Percentiles rank a stretch among this genome's conserved stretches.
Conservation (phyloP, 2,113 vertebrate species). For the Isichthys henryi region DNA sequence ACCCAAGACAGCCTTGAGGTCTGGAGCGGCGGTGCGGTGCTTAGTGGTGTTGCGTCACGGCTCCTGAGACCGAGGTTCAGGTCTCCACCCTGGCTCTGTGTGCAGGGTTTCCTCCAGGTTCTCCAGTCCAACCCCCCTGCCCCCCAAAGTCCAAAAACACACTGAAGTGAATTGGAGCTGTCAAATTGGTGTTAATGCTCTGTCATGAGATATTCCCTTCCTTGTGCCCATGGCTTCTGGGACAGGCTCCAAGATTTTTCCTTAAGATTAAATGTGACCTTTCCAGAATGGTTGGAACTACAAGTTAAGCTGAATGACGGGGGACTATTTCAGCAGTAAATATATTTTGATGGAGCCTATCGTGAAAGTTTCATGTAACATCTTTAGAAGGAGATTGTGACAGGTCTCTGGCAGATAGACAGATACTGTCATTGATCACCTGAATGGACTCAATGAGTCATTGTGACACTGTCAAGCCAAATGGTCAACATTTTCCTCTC, state of each 20-base stretch:
- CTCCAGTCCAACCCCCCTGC: background rate
- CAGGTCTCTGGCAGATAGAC: background rate
- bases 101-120: background rate
- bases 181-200: background rate
- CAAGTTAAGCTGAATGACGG: background rate
- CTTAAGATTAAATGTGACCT: background rate
- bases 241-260: background rate
- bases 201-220: background rate
- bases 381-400: background rate
- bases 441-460: background rate
- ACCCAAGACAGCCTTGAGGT: background rate
- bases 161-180: background rate
- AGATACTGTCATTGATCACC: background rate
- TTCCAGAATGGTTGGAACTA: background rate
- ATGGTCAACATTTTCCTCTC: background rate
- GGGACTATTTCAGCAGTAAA: background rate
- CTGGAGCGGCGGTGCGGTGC: background rate
- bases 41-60: background rate
- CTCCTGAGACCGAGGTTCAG: background rate
- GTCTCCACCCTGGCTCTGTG: background rate
- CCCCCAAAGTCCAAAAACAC: background rate
- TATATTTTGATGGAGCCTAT: background rate
- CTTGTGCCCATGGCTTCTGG: background rate
- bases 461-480: background rate
- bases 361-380: background rate